Conservation (phyloP, 2,888 invertebrate genomes). For the Cephus spinipes region DNA sequence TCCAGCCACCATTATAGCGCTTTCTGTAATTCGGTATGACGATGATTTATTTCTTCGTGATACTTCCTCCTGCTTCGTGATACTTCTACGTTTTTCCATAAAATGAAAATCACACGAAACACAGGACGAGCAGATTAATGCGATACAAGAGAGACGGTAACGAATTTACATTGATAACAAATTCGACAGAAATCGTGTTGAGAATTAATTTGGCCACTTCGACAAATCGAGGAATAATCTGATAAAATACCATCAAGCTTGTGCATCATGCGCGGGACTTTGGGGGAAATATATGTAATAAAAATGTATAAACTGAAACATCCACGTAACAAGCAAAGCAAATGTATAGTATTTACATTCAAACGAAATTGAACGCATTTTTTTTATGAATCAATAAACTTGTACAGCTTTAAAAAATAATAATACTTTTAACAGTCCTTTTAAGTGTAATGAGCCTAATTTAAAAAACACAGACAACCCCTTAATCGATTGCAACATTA, state of each 20-base stretch:
- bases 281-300: not conserved
- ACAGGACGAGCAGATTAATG: not conserved
- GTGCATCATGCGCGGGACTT: not conserved
- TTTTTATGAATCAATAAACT: not conserved
- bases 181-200: not conserved
- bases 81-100: not conserved
- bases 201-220: not conserved
- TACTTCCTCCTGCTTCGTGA: not conserved
- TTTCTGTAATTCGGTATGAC: not conserved
- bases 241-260: not conserved
- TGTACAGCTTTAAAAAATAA: not conserved
- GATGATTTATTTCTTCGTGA: not conserved
- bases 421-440: not conserved
- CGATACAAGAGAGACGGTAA: not conserved
- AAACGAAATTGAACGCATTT: not conserved
- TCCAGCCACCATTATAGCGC: not conserved
- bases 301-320: too few species aligned
- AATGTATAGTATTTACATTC: too few species aligned
- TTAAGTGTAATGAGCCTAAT: not conserved
- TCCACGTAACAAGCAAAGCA: not conserved
- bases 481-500: not conserved
- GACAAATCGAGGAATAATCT: not conserved
- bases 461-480: not conserved
- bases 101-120: not conserved
- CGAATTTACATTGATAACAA: not conserved